Percentiles rank a stretch among this genome's conserved stretches.
phyloP scores from a whole-genome alignment of 2,888 invertebrate genomes.

The Nemurella pictetii region DNA sequence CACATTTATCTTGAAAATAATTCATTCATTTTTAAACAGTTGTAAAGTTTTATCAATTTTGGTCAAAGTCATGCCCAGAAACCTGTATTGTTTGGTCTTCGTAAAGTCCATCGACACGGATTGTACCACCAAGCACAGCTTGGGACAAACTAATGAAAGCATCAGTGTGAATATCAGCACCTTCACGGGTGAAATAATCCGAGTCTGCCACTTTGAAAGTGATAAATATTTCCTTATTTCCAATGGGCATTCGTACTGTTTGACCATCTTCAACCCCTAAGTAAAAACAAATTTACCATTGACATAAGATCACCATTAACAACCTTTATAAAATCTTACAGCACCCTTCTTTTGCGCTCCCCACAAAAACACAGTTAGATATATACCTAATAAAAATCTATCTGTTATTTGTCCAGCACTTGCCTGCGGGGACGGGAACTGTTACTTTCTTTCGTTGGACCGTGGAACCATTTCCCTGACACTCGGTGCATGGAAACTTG shows the following conservation, averaged over 20 bases:
- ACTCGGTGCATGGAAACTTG: constrained; percentile 87
- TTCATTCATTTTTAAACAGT: no score
- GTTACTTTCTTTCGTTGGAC: constrained; percentile 87
- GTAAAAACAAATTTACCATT: not conserved
- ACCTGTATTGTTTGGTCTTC: constrained; percentile 91
- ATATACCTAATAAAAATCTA: no score
- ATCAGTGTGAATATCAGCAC: constrained; percentile 95
- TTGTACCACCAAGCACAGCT: constrained; percentile 90
- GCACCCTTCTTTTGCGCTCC: no score
- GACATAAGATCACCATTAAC: no score
- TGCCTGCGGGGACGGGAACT: constrained; percentile 88
- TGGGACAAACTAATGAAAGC: constrained; percentile 87
- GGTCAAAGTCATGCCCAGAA: constrained; percentile 39
- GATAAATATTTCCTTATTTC: constrained; percentile 85
- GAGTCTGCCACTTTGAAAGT: constrained; percentile 92
- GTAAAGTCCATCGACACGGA: constrained; percentile 90
- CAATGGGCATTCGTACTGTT: constrained; percentile 91
- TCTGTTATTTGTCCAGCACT: no score
- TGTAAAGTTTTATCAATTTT: constrained; percentile 1
- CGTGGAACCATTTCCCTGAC: constrained; percentile 89
- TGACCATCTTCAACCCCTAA: constrained; percentile 95
- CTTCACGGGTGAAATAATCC: constrained; percentile 87
- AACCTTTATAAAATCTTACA: no score
- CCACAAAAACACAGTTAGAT: no score
- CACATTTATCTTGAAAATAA: no score